These are phyloP conservation scores for Porites lobata DNA, from an alignment of 92 coral and sea anemone genomes.

Conservation along the genomic window DNA sequence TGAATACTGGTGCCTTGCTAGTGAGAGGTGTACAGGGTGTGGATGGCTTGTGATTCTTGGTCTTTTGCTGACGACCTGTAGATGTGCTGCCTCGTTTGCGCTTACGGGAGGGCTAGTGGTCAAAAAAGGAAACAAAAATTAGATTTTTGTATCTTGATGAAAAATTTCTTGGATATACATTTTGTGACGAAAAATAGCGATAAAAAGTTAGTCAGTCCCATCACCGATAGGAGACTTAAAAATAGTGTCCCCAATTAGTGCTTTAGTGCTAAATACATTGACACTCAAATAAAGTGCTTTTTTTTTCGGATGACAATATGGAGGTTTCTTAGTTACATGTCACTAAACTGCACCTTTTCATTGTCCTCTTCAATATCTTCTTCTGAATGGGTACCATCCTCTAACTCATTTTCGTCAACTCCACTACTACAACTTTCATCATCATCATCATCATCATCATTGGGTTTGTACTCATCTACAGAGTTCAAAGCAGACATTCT, in stretches of 20 bases:
- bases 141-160: no score
- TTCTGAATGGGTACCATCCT: slow-evolving; percentile 41
- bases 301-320: not conserved
- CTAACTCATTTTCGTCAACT: slow-evolving; percentile 69
- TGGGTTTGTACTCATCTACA: slow-evolving; percentile 86
- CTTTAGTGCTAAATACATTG: not conserved
- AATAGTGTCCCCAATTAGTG: no score
- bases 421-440: slow-evolving; percentile 88
- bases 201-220: no score
- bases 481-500: not conserved
- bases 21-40: slow-evolving; percentile 65
- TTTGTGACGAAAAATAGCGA: no score
- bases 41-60: slow-evolving; percentile 52
- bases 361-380: slow-evolving; percentile 71
- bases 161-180: no score
- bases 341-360: slow-evolving; percentile 46
- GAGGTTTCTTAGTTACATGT: not conserved
- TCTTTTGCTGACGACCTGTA: slow-evolving; percentile 65
- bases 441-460: slow-evolving; percentile 41
- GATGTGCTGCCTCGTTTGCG: slow-evolving; percentile 76
- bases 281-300: not conserved
- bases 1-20: slow-evolving; percentile 6
- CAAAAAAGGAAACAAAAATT: not conserved
- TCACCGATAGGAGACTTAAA: no score
- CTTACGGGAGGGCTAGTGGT: slow-evolving; percentile 60